Evolutionary conservation across 1,140 invertebrate genomes (phyloP).

Genomic region (Ips typographus): DNA sequence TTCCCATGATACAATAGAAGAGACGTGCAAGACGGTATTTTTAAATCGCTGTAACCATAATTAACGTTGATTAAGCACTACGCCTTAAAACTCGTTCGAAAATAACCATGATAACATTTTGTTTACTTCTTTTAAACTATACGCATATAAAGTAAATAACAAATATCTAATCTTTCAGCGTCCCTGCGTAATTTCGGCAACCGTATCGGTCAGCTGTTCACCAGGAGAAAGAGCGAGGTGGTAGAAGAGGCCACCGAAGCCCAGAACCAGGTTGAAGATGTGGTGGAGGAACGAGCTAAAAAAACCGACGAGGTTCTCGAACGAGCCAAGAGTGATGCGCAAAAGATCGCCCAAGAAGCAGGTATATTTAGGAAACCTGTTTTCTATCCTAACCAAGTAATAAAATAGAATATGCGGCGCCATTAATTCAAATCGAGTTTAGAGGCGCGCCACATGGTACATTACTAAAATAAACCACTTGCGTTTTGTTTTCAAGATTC

Average conservation of each 20-base stretch:
- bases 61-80: background rate
- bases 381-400: background rate
- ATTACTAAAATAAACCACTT: too few species aligned
- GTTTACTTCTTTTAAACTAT: background rate
- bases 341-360: constrained; percentile 35
- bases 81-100: too few species aligned
- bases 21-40: constrained; percentile 21
- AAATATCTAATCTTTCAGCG: constrained; percentile 28
- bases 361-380: constrained; percentile 1
- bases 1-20: constrained; percentile 13
- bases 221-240: constrained; percentile 43
- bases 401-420: background rate
- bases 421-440: too few species aligned
- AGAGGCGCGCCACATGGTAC: too few species aligned
- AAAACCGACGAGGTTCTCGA: constrained; percentile 35
- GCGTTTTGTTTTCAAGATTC: too few species aligned
- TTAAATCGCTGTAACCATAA: constrained; percentile 8
- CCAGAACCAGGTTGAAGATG: constrained; percentile 36
- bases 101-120: background rate
- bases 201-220: constrained; percentile 39
- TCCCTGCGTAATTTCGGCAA: constrained; percentile 41
- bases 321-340: constrained; percentile 30
- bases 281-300: constrained; percentile 35
- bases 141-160: background rate
- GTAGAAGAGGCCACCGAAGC: constrained; percentile 37